Evolutionary conservation across 53 echinoderm and acorn worm genomes (phyloP), one percentile per base, ranked within the genome.

Genomic region (Zoroaster sp.): DNA sequence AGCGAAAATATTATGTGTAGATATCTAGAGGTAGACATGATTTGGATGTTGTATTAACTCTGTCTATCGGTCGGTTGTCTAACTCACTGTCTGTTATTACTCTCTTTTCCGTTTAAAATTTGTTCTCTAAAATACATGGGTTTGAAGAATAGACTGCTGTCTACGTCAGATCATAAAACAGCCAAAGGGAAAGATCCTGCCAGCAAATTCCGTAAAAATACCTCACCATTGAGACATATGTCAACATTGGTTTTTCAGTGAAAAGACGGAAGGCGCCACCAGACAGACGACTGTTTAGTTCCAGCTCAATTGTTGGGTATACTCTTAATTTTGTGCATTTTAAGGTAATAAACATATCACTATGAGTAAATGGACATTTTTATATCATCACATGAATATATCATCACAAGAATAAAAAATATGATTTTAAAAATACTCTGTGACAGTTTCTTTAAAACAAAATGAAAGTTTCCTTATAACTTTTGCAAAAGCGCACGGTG

Each of bases 181-280:
- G 80, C 39, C 80, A 79, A 14, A 14, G 52, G 38, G 17, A 14
- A 9, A 37, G 25, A 15, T 59, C 49, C 3, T 51, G 43, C 11
- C 32, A 11, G 45, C 15, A 28, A 47, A 34, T 47, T 46, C 46
- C 78, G 66, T 66, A 39, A 28, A 80, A 80, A 59, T 80, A 65
- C 36, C 63, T 65, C 35, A 17, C 80, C 12, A 80, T 80, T 80
- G 59, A 80, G 80, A 80, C 80, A 65, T 65, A 54, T 80, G 80
- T 80, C 80, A 80, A 80, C 80, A 80, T 66, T 80, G 66, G 80
- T 65, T 80, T 59, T 80, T 80, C 65, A n/a, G 20, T 80, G 80
- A 65, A 80, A 80, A 80, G 80, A 66, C 66, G 80, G 15, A 37
- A 54, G 80, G 66, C 80, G 80, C 80, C 80, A 80, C 66, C 20